phyloP scores from a whole-genome alignment of 2,113 vertebrate species.

The Toxostoma redivivum region DNA sequence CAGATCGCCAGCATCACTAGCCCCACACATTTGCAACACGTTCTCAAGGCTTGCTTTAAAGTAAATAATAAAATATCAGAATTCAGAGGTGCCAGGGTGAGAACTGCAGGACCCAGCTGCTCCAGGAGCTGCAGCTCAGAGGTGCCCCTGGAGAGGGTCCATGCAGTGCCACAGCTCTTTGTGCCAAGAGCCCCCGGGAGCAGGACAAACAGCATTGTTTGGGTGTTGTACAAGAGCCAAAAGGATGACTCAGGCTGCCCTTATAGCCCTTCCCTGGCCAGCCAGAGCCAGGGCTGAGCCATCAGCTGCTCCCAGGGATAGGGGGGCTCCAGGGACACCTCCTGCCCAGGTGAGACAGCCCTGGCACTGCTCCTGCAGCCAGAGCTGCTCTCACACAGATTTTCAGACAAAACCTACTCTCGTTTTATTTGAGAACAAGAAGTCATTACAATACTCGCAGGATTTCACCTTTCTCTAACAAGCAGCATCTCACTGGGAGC shows the following conservation, averaged over 20 bases:
- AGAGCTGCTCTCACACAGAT: neutral
- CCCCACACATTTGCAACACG: neutral
- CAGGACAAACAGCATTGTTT: neutral
- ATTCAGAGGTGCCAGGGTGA: neutral
- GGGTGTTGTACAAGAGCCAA: neutral
- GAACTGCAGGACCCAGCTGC: neutral
- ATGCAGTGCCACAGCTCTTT: neutral
- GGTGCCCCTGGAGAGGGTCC: neutral
- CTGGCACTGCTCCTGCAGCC: neutral
- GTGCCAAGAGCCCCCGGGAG: fast-evolving
- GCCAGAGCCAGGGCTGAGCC: neutral
- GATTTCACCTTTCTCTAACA: neutral
- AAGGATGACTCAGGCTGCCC: neutral
- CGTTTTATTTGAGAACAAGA: neutral
- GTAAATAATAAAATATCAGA: fast-evolving
- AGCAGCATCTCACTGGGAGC: neutral
- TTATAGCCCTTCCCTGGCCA: neutral
- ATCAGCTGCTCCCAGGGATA: neutral
- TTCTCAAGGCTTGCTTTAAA: neutral
- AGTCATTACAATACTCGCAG: neutral
- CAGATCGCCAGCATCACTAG: neutral
- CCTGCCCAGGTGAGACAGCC: neutral
- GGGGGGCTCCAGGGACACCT: neutral
- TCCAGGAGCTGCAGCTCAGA: neutral
- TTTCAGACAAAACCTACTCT: neutral